Evolutionary conservation across 2,797 vertebrate genomes (phyloP), one percentile per base, ranked within the genome.

Genomic region (Malacoraja senta): DNA sequence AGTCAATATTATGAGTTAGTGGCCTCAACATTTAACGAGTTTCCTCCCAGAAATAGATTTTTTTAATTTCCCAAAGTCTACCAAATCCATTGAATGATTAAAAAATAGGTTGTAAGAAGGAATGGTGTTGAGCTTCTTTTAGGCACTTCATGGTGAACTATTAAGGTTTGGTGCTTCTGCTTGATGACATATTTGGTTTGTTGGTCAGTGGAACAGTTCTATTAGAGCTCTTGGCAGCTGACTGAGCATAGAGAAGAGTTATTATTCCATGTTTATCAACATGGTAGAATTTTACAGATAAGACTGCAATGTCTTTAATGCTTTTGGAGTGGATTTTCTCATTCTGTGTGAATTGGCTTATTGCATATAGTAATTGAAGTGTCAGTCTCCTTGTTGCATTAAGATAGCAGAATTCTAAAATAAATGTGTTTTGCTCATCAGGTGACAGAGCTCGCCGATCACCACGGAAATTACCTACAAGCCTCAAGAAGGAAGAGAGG

Each of bases 401-500:
- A n/a, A 35, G 17, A 68, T 32, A 88, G 19, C 63, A 35, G n/a
- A 19, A 65, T 63, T 80, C 38, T 53, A 53, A 65, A 81, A 53
- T 74, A 92, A 92, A n/a, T 92, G 68, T 86, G 4, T 78, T 88
- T 19, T 53, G 32, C 8, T 80, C 26, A 19, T 78, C 94, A 99
- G 98, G 96, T 94, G 98, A 99, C 94, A 95, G 98, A 94, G 98
- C 99, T 1, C 98, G 99, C 0, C 97, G 99, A 91, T 99, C 99
- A 26, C 99, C 98, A 91, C 97, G 99, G 94, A 99, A 99, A 95
- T 97, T 98, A 88, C 97, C 98, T 76, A 97, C 97, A 93, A 98
- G 97, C 1, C 95, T 97, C 95, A 99, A 99, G 94, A 99, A 99
- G 94, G 98, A 99, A 94, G 99, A 97, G 96, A 98, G 97, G 95